Conservation (phyloP, 2,113 vertebrate species). For the Empidonax alnorum region DNA sequence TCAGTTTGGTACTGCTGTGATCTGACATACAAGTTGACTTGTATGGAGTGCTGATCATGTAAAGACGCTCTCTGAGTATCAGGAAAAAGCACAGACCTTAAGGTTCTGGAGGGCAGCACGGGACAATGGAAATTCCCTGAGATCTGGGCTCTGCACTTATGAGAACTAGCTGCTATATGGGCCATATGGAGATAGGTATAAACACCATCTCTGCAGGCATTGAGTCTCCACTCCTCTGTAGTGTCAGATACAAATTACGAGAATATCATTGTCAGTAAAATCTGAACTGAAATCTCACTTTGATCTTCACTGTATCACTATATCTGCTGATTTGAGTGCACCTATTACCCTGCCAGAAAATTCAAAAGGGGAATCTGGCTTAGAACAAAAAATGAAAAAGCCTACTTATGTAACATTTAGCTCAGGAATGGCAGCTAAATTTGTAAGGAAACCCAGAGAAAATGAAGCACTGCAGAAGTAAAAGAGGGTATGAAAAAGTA, state of each 20-base stretch:
- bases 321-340: neutral
- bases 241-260: neutral
- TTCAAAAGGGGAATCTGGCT: neutral
- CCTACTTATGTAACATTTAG: neutral
- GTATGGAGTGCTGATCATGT: neutral
- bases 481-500: neutral
- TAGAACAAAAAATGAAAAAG: neutral
- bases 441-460: neutral
- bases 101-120: neutral
- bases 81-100: neutral
- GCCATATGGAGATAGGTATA: neutral
- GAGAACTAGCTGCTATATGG: neutral
- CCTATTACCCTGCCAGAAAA: neutral
- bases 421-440: neutral
- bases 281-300: slow-evolving; percentile 22
- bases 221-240: neutral
- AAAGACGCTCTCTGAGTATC: neutral
- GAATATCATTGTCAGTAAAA: slow-evolving; percentile 1
- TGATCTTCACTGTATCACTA: neutral
- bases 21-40: neutral
- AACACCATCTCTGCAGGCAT: neutral
- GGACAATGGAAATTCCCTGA: neutral
- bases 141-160: neutral
- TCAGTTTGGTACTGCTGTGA: neutral
- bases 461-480: neutral